A percentile compares a stretch with the other conserved stretches of the same genome.
Conservation (phyloP, 2,888 invertebrate species). For the Cheilosia vulpina region DNA sequence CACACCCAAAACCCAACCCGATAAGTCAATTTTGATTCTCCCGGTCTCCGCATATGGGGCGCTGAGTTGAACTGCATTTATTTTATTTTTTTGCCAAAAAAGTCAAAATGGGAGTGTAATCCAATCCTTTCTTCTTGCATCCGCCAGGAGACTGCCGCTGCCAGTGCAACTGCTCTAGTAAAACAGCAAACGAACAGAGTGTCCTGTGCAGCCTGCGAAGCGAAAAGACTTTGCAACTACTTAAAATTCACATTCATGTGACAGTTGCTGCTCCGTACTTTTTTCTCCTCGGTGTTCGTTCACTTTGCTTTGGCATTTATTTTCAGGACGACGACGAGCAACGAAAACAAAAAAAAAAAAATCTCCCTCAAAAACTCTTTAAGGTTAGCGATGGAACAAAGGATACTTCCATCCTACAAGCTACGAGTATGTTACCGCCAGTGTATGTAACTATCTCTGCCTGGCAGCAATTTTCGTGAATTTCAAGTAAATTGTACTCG, state of each 20-base stretch:
- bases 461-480: slow-evolving; percentile 71
- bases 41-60: slow-evolving; percentile 1
- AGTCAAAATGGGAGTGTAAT: slow-evolving; percentile 38
- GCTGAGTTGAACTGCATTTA: slow-evolving; percentile 21
- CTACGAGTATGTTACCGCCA: slow-evolving; percentile 15
- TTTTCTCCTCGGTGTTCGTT: background rate
- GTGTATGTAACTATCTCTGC: slow-evolving; percentile 58
- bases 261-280: slow-evolving; percentile 62
- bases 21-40: slow-evolving; percentile 56
- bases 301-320: slow-evolving; percentile 42
- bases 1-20: slow-evolving; percentile 3
- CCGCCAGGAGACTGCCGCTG: background rate
- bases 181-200: slow-evolving; percentile 15
- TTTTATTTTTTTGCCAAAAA: background rate
- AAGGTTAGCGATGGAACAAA: slow-evolving; percentile 58
- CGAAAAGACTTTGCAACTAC: slow-evolving; percentile 66
- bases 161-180: background rate
- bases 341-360: slow-evolving; percentile 19
- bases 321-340: slow-evolving; percentile 15
- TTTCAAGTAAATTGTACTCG: slow-evolving; percentile 72
- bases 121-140: slow-evolving; percentile 28
- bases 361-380: slow-evolving; percentile 49
- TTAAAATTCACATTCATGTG: slow-evolving; percentile 75
- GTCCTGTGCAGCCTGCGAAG: slow-evolving; percentile 39
- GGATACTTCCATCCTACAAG: slow-evolving; percentile 19